Evolutionary conservation across 2,797 vertebrate species (phyloP).

Genomic region (Tiaroga cobitis): DNA sequence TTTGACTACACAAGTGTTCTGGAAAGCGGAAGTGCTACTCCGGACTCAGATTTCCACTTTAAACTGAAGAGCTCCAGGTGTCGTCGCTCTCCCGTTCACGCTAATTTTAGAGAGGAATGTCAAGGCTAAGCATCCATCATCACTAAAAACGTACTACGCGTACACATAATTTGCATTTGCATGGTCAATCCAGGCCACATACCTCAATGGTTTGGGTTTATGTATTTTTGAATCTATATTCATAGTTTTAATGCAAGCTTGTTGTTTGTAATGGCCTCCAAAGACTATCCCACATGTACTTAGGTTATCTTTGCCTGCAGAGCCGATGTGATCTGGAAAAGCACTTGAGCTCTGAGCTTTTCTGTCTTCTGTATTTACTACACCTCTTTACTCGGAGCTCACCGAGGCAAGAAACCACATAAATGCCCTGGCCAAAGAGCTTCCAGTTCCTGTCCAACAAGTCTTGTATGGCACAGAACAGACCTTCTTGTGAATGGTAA

Average conservation of each 20-base stretch:
- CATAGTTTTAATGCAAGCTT: constrained; percentile 42
- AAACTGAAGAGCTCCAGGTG: constrained; percentile 21
- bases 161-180: constrained; percentile 26
- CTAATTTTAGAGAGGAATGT: constrained; percentile 78
- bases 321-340: constrained; percentile 60
- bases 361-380: constrained; percentile 64
- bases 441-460: constrained; percentile 54
- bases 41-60: neutral
- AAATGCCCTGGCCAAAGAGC: constrained; percentile 69
- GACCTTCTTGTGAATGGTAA: neutral
- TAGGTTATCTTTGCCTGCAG: constrained; percentile 53
- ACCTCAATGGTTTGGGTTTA: constrained; percentile 39
- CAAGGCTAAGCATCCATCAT: constrained; percentile 71
- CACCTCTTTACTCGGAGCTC: constrained; percentile 63
- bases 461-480: constrained; percentile 19
- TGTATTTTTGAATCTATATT: constrained; percentile 47
- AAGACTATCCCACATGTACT: constrained; percentile 51
- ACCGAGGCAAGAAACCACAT: constrained; percentile 68
- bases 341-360: constrained; percentile 61
- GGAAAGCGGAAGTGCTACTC: neutral
- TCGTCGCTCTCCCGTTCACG: neutral
- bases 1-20: neutral
- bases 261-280: constrained; percentile 50
- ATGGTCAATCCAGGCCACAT: constrained; percentile 29
- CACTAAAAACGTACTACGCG: constrained; percentile 46